A percentile compares a stretch with the other conserved stretches of the same genome.
Evolutionary conservation across 1,140 invertebrate genomes (phyloP).

Genomic region (Hylaeus volcanicus): DNA sequence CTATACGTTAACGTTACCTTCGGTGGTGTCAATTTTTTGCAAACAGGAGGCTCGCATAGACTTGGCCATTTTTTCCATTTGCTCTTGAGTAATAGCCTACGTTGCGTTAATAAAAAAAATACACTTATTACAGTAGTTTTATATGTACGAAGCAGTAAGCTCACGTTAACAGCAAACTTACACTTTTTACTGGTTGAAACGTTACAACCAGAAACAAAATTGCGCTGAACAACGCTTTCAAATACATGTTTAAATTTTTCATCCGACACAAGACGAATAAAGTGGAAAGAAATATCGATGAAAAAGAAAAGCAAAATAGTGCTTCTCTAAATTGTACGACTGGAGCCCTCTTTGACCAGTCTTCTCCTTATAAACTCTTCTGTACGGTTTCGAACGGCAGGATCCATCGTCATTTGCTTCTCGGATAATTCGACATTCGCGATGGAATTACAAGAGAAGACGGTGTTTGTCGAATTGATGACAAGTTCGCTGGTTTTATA

Average conservation of each 20-base stretch:
- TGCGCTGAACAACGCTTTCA: not conserved
- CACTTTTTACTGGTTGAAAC: slow-evolving; percentile 17
- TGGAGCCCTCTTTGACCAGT: not conserved
- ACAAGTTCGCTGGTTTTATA: slow-evolving; percentile 17
- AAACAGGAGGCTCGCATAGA: slow-evolving; percentile 50
- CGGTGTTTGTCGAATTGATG: slow-evolving; percentile 6
- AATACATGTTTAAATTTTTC: slow-evolving; percentile 18
- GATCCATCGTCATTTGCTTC: not conserved
- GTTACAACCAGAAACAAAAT: not conserved
- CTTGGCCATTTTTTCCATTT: slow-evolving; percentile 54
- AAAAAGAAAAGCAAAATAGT: too few relatives aligned
- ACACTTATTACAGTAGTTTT: not conserved
- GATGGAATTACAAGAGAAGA: not conserved
- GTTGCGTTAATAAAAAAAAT: not conserved
- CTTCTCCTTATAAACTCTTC: slow-evolving; percentile 12
- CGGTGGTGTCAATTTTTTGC: slow-evolving; percentile 39
- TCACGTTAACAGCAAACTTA: not conserved
- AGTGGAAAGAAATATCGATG: not conserved
- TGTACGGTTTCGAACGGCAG: not conserved
- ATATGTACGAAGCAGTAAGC: too few relatives aligned
- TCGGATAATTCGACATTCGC: not conserved
- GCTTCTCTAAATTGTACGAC: not conserved
- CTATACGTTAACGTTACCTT: slow-evolving; percentile 39
- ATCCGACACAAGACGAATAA: not conserved
- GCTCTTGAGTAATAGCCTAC: slow-evolving; percentile 53